Conservation (phyloP, 92 coral and sea anemone genomes). For the Galaxea fascicularis region DNA sequence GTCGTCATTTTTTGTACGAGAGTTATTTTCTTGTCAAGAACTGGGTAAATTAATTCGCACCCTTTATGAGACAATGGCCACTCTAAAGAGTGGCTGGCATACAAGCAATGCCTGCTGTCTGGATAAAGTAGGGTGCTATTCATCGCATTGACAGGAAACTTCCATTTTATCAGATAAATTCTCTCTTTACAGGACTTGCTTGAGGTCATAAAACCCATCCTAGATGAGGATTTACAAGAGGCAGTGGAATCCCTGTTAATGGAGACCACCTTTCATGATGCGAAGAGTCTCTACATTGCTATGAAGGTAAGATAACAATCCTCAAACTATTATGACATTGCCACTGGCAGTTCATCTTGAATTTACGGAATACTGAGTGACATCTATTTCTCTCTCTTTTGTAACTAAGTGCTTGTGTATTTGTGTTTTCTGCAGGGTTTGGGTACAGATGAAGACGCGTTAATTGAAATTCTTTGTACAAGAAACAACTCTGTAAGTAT, state of each 20-base stretch:
- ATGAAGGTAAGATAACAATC: constrained; percentile 53
- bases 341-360: neutral
- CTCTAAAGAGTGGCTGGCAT: too few relatives aligned
- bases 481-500: constrained; percentile 73
- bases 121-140: too few relatives aligned
- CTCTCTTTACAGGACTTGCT: constrained; percentile 70
- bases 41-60: too few relatives aligned
- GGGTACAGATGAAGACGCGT: constrained; percentile 84
- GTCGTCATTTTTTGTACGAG: too few relatives aligned
- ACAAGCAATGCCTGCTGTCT: too few relatives aligned
- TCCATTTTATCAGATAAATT: neutral
- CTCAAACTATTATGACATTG: too few relatives aligned
- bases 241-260: constrained; percentile 75
- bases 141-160: neutral
- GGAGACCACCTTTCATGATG: constrained; percentile 76
- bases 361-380: neutral
- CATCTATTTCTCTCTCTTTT: neutral
- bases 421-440: constrained; percentile 61
- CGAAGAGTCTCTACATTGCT: constrained; percentile 75
- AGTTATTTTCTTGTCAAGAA: too few relatives aligned
- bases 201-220: constrained; percentile 75
- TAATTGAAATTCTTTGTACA: constrained; percentile 89
- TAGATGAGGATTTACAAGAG: constrained; percentile 80
- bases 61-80: too few relatives aligned
- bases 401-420: neutral